These are phyloP conservation scores for Brachyalestes nurse DNA, from an alignment of 2,797 vertebrate genomes.

Conservation along the genomic window DNA sequence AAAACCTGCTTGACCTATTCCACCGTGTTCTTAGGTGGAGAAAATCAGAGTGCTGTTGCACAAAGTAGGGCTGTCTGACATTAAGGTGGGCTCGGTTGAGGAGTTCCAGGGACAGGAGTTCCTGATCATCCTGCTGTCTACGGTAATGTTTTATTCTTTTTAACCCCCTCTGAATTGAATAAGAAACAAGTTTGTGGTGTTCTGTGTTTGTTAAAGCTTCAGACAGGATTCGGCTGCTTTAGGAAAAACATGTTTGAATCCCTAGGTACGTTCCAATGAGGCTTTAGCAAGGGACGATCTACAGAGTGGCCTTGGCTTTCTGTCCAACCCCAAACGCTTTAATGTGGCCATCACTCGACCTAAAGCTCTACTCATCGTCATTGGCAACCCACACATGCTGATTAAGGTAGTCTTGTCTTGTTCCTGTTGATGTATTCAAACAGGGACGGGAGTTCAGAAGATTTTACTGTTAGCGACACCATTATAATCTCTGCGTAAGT, in stretches of 20 bases:
- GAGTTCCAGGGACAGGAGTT: slow-evolving; percentile 96
- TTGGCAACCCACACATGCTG: slow-evolving; percentile 94
- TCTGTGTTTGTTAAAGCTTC: background rate
- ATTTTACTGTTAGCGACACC: too few relatives aligned
- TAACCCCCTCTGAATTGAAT: background rate
- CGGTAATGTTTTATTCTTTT: slow-evolving; percentile 70
- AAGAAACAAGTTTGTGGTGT: background rate
- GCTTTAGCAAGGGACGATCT: slow-evolving; percentile 71
- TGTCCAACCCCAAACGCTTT: slow-evolving; percentile 92
- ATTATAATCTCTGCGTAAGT: too few relatives aligned
- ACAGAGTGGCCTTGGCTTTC: slow-evolving; percentile 84
- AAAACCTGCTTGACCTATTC: background rate
- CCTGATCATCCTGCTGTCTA: slow-evolving; percentile 87
- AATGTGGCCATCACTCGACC: slow-evolving; percentile 94
- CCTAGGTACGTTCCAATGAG: slow-evolving; percentile 90
- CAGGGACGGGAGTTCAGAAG: too few relatives aligned
- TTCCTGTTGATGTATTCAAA: background rate
- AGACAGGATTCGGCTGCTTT: background rate
- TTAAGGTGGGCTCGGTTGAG: slow-evolving; percentile 96
- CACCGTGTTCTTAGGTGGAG: slow-evolving; percentile 79
- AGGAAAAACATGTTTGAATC: background rate
- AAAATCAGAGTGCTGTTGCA: slow-evolving; percentile 89
- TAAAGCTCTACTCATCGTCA: slow-evolving; percentile 89
- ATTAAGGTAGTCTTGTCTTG: slow-evolving; percentile 73
- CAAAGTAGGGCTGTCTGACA: slow-evolving; percentile 84